Percentiles rank a stretch among this genome's conserved stretches.
Conservation (phyloP, 2,113 vertebrate species). For the Philantomba maxwellii region DNA sequence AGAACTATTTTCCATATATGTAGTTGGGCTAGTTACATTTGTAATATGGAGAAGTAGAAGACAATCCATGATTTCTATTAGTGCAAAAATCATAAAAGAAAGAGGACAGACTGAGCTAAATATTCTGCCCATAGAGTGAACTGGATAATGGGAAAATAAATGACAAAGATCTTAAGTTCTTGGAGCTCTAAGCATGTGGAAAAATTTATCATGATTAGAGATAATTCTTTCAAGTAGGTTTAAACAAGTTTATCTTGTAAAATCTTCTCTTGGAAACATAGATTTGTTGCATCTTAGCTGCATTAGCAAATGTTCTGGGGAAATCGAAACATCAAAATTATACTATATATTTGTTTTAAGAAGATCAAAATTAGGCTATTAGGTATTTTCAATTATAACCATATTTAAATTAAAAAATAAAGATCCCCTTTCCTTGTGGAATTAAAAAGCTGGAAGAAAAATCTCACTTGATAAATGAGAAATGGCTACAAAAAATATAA, state of each 20-base stretch:
- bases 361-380: not conserved
- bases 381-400: not conserved
- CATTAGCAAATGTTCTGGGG: not conserved
- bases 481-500: not conserved
- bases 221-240: not conserved
- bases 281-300: not conserved
- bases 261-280: not conserved
- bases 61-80: not conserved
- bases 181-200: not conserved
- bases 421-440: not conserved
- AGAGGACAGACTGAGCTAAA: not conserved
- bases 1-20: not conserved
- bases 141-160: not conserved
- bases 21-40: not conserved
- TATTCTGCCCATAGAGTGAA: not conserved
- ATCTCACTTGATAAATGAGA: not conserved
- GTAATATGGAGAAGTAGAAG: not conserved
- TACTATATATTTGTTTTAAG: not conserved
- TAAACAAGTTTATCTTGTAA: not conserved
- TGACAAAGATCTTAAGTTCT: not conserved
- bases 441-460: not conserved
- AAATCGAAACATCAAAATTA: not conserved
- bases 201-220: not conserved
- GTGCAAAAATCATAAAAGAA: not conserved
- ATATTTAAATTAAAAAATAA: not conserved